Conservation (phyloP, 2,888 invertebrate genomes). For the Catocala sponsa region DNA sequence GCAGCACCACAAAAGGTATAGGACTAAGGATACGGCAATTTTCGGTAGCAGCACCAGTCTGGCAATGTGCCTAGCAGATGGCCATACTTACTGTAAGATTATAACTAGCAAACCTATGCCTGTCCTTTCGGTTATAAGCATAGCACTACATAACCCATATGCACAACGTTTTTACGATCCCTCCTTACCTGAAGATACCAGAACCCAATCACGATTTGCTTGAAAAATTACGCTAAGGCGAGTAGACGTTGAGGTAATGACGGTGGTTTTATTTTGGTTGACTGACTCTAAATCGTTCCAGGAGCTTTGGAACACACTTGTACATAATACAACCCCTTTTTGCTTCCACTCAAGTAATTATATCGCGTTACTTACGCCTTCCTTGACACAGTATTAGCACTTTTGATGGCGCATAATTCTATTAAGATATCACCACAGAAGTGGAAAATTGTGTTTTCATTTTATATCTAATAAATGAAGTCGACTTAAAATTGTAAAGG, state of each 20-base stretch:
- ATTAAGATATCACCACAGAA: constrained; percentile 10
- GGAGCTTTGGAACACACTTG: background rate
- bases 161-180: no score
- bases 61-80: no score
- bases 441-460: constrained; percentile 38
- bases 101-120: no score
- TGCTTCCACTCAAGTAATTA: constrained; percentile 10
- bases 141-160: no score
- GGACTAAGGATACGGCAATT: no score
- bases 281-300: background rate
- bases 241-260: background rate
- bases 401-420: constrained; percentile 13
- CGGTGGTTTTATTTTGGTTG: background rate
- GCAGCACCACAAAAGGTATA: no score
- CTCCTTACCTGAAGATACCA: background rate
- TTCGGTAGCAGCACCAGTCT: no score
- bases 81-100: no score
- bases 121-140: no score
- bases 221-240: background rate
- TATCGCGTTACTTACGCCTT: constrained; percentile 4
- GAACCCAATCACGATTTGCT: constrained; percentile 1
- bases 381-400: constrained; percentile 3
- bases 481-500: background rate
- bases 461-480: constrained; percentile 14
- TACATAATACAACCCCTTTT: constrained; percentile 2